Percentiles rank a stretch among this genome's conserved stretches.
These are phyloP conservation scores for Watsonalla cultraria DNA, from an alignment of 2,888 invertebrate genomes.

Conservation along the genomic window DNA sequence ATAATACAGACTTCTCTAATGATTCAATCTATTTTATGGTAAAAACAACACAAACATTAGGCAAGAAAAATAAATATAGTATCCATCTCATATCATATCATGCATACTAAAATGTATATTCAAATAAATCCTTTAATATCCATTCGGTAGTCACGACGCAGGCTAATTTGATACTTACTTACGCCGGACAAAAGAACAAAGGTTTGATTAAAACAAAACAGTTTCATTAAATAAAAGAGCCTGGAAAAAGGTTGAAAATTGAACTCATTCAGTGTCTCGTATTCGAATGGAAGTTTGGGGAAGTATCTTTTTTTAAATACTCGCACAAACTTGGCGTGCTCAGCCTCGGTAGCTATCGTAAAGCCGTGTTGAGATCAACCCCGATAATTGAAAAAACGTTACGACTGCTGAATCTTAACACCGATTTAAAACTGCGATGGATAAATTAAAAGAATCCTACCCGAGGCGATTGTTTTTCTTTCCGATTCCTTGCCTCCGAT, in stretches of 20 bases:
- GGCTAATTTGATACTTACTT: neutral
- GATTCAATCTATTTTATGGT: too few relatives aligned
- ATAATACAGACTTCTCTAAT: too few relatives aligned
- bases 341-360: constrained; percentile 62
- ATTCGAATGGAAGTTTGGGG: constrained; percentile 26
- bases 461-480: constrained; percentile 61
- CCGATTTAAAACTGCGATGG: constrained; percentile 71
- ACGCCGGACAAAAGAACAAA: neutral
- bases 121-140: neutral
- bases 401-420: constrained; percentile 71
- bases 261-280: constrained; percentile 31
- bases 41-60: too few relatives aligned
- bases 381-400: constrained; percentile 71
- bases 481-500: constrained; percentile 56
- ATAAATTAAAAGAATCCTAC: constrained; percentile 72
- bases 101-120: too few relatives aligned
- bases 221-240: constrained; percentile 13
- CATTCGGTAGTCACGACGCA: neutral
- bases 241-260: constrained; percentile 17
- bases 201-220: constrained; percentile 7
- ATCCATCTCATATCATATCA: too few relatives aligned
- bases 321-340: constrained; percentile 41
- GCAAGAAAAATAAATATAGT: too few relatives aligned
- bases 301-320: constrained; percentile 17
- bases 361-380: constrained; percentile 61